Evolutionary conservation across 2,888 invertebrate species (phyloP).

Genomic region (Phengaris alcon): DNA sequence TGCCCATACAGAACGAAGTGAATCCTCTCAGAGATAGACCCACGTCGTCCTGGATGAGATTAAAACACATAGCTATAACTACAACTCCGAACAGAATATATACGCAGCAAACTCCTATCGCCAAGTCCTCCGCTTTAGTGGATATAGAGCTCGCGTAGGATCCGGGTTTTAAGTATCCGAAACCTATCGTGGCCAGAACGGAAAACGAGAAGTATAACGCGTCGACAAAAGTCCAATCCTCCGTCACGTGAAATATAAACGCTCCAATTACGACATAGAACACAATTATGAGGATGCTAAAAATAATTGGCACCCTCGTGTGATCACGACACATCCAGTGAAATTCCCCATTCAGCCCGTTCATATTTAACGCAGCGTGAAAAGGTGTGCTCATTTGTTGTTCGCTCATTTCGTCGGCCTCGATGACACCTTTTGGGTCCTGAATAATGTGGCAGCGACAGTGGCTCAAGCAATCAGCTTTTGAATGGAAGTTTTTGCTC

Average conservation of each 20-base stretch:
- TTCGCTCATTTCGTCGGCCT: slow-evolving; percentile 1
- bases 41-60: slow-evolving; percentile 89
- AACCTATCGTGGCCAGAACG: slow-evolving; percentile 89
- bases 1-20: slow-evolving; percentile 51
- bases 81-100: slow-evolving; percentile 92
- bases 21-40: slow-evolving; percentile 48
- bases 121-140: slow-evolving; percentile 79
- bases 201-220: slow-evolving; percentile 91
- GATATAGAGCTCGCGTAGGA: slow-evolving; percentile 50
- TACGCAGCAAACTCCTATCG: slow-evolving; percentile 87
- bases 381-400: slow-evolving; percentile 59
- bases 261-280: slow-evolving; percentile 94
- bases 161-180: slow-evolving; percentile 88
- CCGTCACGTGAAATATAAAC: slow-evolving; percentile 92
- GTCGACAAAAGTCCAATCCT: slow-evolving; percentile 94
- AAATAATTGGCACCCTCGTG: slow-evolving; percentile 90
- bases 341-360: slow-evolving; percentile 60
- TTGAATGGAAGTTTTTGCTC: slow-evolving; percentile 49
- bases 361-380: slow-evolving; percentile 67
- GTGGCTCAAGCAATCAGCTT: slow-evolving; percentile 50
- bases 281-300: slow-evolving; percentile 91
- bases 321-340: slow-evolving; percentile 75
- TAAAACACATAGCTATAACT: slow-evolving; percentile 92
- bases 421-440: not conserved
- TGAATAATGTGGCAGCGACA: slow-evolving; percentile 39